Base-by-base conservation (phyloP, 1,140 invertebrate species). In the Dolichoris vasculosae region DNA sequence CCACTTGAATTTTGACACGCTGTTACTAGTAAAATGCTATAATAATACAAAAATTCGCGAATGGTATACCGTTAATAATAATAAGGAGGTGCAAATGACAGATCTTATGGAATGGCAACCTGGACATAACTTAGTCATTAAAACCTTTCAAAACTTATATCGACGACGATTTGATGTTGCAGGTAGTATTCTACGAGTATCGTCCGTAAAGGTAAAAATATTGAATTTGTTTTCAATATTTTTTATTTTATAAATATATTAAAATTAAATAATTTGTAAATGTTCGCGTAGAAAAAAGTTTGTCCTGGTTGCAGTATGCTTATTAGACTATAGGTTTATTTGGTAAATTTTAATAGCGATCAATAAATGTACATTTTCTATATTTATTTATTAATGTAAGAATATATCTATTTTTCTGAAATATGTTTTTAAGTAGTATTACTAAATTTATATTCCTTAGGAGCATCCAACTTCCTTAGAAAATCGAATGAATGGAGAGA, bases 51-150 rank as follows among this genome's bases (percentile, higher is more conserved):
- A n/a, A 0, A 38, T 86, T 9, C 46, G 76, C 1, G 85, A 86
- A n/a, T 83, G 81, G 85, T 86, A 83, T 43, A 32, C 81, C 0
- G 51, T 86, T 2, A 81, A 82, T 13, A 85, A 82, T 6, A 84
- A 90, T 11, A 88, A 83, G 1, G 86, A 67, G 1, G 73, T 86
- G 0, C 23, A 48, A n/a, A 83, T 40, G 4, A 83, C 51, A 0
- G 63, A 85, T 30, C 40, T 90, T 23, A 88, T 89, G n/a, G 78
- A 69, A 0, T 91, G 90, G 90, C 69, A 64, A 4, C 13, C 71
- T 0, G 77, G 82, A 15, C 46, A 26, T 13, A 81, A 82, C 17
- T 23, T 91, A 1, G 3, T 17, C 0, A 26, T 87, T 0, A 64
- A 2, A 0, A 86, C 67, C 23, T 80, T 30, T 7, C 13, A 46